Evolutionary conservation across 2,113 vertebrate genomes (phyloP).

Genomic region (Deroptyus accipitrinus): DNA sequence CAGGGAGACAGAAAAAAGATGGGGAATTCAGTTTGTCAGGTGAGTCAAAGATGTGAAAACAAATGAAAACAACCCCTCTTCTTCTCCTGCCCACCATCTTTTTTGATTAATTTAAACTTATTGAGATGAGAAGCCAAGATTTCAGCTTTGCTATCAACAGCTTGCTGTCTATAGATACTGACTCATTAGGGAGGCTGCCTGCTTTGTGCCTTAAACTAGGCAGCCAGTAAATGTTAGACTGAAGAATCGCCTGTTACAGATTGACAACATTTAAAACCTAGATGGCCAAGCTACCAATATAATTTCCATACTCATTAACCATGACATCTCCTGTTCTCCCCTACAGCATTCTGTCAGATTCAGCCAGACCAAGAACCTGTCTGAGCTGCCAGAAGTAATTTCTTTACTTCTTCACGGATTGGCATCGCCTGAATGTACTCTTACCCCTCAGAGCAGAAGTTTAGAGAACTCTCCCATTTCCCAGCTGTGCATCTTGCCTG

Average conservation of each 20-base stretch:
- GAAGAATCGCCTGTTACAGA: conserved; percentile 33
- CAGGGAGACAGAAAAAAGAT: not conserved
- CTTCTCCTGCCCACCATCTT: conserved; percentile 18
- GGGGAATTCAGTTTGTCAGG: conserved; percentile 37
- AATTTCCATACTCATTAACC: conserved; percentile 55
- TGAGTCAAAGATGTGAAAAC: conserved; percentile 29
- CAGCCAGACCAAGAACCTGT: conserved; percentile 43
- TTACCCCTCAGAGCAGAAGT: conserved; percentile 39
- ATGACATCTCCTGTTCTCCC: conserved; percentile 52
- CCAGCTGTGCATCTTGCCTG: conserved; percentile 58
- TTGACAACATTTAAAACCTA: conserved; percentile 58
- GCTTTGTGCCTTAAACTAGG: conserved; percentile 49
- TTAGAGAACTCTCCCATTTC: conserved; percentile 36
- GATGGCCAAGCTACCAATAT: conserved; percentile 46
- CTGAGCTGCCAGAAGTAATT: conserved; percentile 56
- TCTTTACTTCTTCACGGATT: conserved; percentile 18
- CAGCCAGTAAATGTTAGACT: conserved; percentile 30
- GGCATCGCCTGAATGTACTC: conserved; percentile 13
- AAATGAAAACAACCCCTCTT: conserved; percentile 42
- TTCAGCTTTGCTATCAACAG: conserved; percentile 42
- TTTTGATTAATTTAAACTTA: conserved; percentile 52
- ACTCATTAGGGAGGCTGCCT: conserved; percentile 46
- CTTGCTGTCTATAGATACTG: conserved; percentile 33
- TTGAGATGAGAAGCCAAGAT: conserved; percentile 49
- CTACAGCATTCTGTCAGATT: conserved; percentile 52